Base-by-base conservation (phyloP, 2,797 vertebrate species). In the Podargus strigoides region DNA sequence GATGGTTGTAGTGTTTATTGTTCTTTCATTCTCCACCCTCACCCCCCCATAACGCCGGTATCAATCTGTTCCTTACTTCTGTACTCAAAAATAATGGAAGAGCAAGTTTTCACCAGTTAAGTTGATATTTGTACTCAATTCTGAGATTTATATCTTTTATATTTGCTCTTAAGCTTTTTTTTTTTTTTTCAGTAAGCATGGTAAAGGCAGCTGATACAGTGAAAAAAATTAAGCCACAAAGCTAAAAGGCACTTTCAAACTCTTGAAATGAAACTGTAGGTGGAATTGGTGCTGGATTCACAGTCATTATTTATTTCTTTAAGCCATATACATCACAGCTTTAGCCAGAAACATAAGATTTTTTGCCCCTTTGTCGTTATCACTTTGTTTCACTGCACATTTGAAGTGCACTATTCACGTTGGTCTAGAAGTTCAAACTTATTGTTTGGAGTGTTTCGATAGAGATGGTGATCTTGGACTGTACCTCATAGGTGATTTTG, bases 1-100 rank as follows among this genome's bases (percentile, higher is more conserved):
- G 84, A 95, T 95, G 93, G 90, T 94, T 58, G 72, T 93, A 91
- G 97, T 96, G 85, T 92, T 93, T 93, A 97, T 89, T 97, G 96
- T 97, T 98, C 97, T 94, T 94, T 81, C 90, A 32, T 87, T 94
- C 81, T 60, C 66, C 62, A 68, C 62, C 84, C 92, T 90, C 90
- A 64, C 53, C 83, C 84, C 89, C 88, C 78, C 22, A 5, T 21
- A 87, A 89, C 7, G 41, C 88, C 60, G 7, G 55, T 53, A 86
- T 90, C 93, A 96, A 86, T 95, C 73, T 94, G 75, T 50, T 87
- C 83, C 82, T 92, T 73, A 16, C 68, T 68, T 12, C 55, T 85
- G 3, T 66, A 68, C 92, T 92, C 70, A 64, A 87, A 88, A 88
- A 81, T 87, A 86, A 88, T 4, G 28, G 53, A 39, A 62, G 55